Evolutionary conservation across 2,888 invertebrate species (phyloP).

Genomic region (Sesia bembeciformis): DNA sequence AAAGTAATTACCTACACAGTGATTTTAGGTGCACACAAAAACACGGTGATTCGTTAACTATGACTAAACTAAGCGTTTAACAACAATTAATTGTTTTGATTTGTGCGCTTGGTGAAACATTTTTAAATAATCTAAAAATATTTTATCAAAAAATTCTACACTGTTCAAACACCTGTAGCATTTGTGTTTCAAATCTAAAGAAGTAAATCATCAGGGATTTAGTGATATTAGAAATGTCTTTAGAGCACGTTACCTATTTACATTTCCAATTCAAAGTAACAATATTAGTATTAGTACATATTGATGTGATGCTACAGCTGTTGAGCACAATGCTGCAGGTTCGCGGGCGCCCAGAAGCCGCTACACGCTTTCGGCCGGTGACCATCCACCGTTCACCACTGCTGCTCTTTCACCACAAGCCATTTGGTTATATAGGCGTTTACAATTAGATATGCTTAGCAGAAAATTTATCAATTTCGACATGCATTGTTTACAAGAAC

Average conservation of each 20-base stretch:
- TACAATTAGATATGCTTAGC: background rate
- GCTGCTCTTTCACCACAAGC: conserved; percentile 27
- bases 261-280: too few relatives aligned
- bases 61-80: too few relatives aligned
- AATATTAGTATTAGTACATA: background rate
- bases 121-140: too few relatives aligned
- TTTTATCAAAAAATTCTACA: background rate
- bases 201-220: too few relatives aligned
- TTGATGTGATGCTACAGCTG: conserved; percentile 1
- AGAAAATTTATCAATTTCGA: background rate
- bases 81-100: too few relatives aligned
- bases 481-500: background rate
- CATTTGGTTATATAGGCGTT: conserved; percentile 1
- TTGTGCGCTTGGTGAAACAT: too few relatives aligned
- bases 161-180: background rate
- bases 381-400: conserved; percentile 51
- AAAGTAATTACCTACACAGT: conserved; percentile 1
- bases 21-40: conserved; percentile 5
- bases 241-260: too few relatives aligned
- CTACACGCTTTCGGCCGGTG: conserved; percentile 21
- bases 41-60: background rate
- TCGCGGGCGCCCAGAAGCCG: conserved; percentile 60
- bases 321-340: conserved; percentile 25
- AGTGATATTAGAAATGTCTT: too few relatives aligned
- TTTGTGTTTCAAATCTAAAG: background rate